Conservation (phyloP, 2,113 vertebrate genomes). For the Neogale vison region DNA sequence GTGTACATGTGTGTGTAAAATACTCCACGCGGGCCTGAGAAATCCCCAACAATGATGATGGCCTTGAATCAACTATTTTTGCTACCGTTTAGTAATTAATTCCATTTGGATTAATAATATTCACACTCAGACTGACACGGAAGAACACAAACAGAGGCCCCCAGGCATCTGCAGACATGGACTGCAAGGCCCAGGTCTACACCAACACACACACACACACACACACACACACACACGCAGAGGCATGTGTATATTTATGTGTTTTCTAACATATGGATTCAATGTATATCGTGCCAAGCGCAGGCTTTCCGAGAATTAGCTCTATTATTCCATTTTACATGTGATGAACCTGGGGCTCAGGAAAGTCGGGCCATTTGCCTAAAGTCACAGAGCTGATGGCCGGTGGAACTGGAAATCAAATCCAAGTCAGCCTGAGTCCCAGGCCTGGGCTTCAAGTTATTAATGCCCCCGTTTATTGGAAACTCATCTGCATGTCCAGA, state of each 20-base stretch:
- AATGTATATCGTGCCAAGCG: neutral
- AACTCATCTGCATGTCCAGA: neutral
- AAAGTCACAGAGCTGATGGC: neutral
- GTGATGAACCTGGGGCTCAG: neutral
- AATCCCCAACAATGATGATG: fast-evolving
- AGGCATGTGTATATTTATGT: fast-evolving
- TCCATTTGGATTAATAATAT: neutral
- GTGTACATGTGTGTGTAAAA: fast-evolving
- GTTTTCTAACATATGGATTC: too few relatives aligned
- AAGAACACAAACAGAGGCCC: neutral
- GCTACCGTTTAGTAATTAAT: neutral
- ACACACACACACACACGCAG: fast-evolving
- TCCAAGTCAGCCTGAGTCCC: neutral
- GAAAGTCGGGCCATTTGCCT: neutral
- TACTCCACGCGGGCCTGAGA: neutral
- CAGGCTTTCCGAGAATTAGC: neutral
- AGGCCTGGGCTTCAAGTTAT: neutral
- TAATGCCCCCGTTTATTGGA: fast-evolving
- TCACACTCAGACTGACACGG: neutral
- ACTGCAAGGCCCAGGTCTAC: neutral
- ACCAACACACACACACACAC: fast-evolving
- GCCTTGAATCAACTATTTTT: too few relatives aligned
- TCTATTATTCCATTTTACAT: neutral
- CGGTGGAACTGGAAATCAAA: neutral
- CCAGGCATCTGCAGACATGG: neutral